Evolutionary conservation across 2,888 invertebrate genomes (phyloP).

Genomic region (Germaria angustata): DNA sequence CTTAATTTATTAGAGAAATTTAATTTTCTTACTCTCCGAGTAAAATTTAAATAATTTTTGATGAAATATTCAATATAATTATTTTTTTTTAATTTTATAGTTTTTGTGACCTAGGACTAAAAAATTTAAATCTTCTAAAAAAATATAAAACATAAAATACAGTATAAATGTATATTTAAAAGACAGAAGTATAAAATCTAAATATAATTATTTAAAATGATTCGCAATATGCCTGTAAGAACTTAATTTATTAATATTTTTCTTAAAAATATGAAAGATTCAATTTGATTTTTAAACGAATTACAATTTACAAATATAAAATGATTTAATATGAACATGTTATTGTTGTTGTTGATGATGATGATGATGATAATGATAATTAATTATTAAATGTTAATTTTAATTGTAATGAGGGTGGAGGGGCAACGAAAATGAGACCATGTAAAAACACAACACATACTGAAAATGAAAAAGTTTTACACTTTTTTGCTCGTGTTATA

Average conservation of each 20-base stretch:
- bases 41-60: constrained; percentile 44
- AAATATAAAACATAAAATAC: constrained; percentile 28
- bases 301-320: constrained; percentile 46
- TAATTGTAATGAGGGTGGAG: constrained; percentile 36
- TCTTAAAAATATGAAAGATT: constrained; percentile 9
- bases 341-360: constrained; percentile 23
- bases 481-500: neutral
- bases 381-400: constrained; percentile 13
- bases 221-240: constrained; percentile 33
- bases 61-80: constrained; percentile 43
- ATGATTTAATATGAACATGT: constrained; percentile 37
- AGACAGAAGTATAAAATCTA: constrained; percentile 33
- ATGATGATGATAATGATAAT: constrained; percentile 15
- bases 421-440: neutral
- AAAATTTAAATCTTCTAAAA: neutral
- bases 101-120: constrained; percentile 43
- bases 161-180: constrained; percentile 29
- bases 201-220: constrained; percentile 32
- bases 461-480: constrained; percentile 17
- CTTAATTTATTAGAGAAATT: constrained; percentile 43
- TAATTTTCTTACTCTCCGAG: constrained; percentile 53
- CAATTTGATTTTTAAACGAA: constrained; percentile 35
- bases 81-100: constrained; percentile 34
- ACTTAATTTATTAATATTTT: constrained; percentile 1
- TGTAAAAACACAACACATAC: constrained; percentile 12